Evolutionary conservation across 2,888 invertebrate species (phyloP).

Genomic region (Standfussiana lucernea): DNA sequence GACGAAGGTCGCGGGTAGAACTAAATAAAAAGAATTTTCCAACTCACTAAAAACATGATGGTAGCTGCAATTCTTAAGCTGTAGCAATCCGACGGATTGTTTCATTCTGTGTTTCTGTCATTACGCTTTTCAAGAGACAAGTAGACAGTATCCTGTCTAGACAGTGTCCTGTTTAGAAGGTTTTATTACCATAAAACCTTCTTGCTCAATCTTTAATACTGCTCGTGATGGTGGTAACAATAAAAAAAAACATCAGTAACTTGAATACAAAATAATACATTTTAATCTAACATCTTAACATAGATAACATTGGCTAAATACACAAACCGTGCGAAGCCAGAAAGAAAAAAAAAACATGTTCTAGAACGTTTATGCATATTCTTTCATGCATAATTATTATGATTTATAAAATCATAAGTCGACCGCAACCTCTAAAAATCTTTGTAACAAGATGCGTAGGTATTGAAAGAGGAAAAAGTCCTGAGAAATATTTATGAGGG

Average conservation of each 20-base stretch:
- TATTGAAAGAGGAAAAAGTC: slow-evolving; percentile 68
- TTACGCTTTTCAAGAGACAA: background rate
- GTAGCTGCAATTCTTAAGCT: background rate
- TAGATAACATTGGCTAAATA: no score
- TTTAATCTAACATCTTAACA: no score
- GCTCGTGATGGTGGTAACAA: background rate
- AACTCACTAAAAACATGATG: background rate
- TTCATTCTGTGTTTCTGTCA: background rate
- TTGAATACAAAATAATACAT: no score
- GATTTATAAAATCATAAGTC: slow-evolving; percentile 7
- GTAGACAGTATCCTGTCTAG: no score
- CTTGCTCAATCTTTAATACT: background rate
- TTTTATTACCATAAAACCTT: background rate
- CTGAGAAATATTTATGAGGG: slow-evolving; percentile 25
- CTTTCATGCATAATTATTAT: slow-evolving; percentile 4
- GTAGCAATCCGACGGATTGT: background rate
- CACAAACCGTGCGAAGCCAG: no score
- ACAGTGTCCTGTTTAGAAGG: no score
- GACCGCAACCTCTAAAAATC: slow-evolving; percentile 26
- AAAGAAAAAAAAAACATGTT: background rate
- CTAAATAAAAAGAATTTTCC: background rate
- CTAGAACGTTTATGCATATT: background rate
- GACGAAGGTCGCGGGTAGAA: no score
- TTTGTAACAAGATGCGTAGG: slow-evolving; percentile 42
- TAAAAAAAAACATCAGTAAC: background rate